These are phyloP conservation scores for Pelecanus crispus DNA, from an alignment of 2,113 vertebrate genomes.

Conservation along the genomic window DNA sequence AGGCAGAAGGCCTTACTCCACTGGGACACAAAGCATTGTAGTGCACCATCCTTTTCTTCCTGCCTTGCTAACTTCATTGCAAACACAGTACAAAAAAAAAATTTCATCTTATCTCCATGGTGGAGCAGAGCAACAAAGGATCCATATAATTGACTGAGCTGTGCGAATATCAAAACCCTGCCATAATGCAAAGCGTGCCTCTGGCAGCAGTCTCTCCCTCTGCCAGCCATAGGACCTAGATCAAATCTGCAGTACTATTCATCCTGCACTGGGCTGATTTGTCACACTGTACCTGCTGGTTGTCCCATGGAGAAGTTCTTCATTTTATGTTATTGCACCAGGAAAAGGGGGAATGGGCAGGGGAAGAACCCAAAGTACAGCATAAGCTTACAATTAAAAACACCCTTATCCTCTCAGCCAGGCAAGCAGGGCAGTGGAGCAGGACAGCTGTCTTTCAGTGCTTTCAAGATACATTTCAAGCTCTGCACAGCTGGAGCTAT, in stretches of 20 bases:
- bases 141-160: background rate
- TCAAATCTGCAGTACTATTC: background rate
- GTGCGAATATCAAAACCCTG: background rate
- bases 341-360: background rate
- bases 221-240: background rate
- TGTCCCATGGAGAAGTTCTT: background rate
- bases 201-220: background rate
- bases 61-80: background rate
- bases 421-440: constrained; percentile 21
- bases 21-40: background rate
- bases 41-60: background rate
- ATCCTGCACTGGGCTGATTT: background rate
- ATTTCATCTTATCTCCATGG: background rate
- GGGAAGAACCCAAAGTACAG: background rate
- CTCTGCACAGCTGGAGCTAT: constrained; percentile 67
- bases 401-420: background rate
- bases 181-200: background rate
- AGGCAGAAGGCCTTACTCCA: background rate
- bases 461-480: constrained; percentile 51
- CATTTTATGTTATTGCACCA: background rate
- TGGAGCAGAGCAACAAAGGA: background rate
- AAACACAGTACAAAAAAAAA: background rate
- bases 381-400: background rate
- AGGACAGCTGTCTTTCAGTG: constrained; percentile 59
- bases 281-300: background rate